These are phyloP conservation scores for Caiman crocodilus DNA, from an alignment of 2,797 vertebrate genomes.

Conservation along the genomic window DNA sequence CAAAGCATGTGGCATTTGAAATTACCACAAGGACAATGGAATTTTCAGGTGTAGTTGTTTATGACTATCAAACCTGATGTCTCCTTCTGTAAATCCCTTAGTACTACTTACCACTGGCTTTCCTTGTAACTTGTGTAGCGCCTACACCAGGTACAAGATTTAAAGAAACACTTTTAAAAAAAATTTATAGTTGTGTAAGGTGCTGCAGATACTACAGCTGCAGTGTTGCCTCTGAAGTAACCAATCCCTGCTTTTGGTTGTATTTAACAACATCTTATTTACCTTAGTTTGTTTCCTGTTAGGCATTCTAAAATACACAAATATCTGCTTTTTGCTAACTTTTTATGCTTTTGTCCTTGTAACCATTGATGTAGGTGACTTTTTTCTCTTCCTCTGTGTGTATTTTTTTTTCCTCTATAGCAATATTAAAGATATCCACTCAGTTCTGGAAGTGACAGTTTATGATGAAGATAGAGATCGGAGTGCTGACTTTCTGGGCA, in stretches of 20 bases:
- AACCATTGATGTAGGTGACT: constrained; percentile 50
- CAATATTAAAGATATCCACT: constrained; percentile 98
- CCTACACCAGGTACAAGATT: constrained; percentile 31
- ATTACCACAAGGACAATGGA: background rate
- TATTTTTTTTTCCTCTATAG: constrained; percentile 81
- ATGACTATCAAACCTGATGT: background rate
- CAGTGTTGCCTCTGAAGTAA: background rate
- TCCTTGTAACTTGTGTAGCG: background rate
- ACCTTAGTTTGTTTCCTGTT: background rate
- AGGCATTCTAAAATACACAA: background rate
- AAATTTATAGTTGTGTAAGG: background rate
- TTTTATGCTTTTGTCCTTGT: constrained; percentile 54
- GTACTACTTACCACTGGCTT: background rate
- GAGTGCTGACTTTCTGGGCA: constrained; percentile 97
- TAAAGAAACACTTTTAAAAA: constrained; percentile 39
- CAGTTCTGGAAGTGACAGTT: constrained; percentile 96
- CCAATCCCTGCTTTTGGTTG: background rate
- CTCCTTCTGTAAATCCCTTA: background rate
- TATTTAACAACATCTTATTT: background rate
- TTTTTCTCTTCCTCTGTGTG: constrained; percentile 1
- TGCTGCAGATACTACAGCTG: background rate
- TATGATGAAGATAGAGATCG: constrained; percentile 97
- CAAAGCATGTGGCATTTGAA: background rate
- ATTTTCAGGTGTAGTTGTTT: background rate
- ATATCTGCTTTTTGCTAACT: constrained; percentile 18